Evolutionary conservation across 2,797 vertebrate genomes (phyloP).

Genomic region (Lateolabrax maculatus): DNA sequence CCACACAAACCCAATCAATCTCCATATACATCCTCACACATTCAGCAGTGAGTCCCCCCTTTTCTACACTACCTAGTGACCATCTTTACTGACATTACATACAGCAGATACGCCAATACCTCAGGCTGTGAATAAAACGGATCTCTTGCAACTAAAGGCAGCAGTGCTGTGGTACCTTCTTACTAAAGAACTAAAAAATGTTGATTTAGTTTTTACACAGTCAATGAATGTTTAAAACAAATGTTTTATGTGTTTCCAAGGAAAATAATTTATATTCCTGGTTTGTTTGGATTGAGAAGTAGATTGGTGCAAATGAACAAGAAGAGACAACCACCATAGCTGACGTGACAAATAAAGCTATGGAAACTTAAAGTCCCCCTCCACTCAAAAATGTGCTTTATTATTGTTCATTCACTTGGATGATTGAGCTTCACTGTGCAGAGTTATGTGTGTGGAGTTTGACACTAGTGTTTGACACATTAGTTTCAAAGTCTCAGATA

Average conservation of each 20-base stretch:
- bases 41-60: background rate
- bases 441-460: background rate
- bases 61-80: background rate
- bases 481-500: too few relatives aligned
- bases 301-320: background rate
- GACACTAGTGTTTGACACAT: too few relatives aligned
- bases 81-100: background rate
- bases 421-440: background rate
- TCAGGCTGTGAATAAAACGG: background rate
- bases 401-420: background rate
- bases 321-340: background rate
- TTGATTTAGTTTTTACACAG: background rate
- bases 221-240: background rate
- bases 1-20: constrained; percentile 22
- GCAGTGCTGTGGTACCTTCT: background rate
- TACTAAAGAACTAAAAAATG: background rate
- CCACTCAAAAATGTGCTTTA: background rate
- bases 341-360: background rate
- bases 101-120: background rate
- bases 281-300: background rate
- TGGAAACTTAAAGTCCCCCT: background rate
- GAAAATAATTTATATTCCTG: background rate
- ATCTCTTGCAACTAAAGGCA: background rate
- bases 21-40: constrained; percentile 33
- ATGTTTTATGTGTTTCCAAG: background rate